phyloP scores from a whole-genome alignment of 2,888 invertebrate species.

The Phortica okadai region DNA sequence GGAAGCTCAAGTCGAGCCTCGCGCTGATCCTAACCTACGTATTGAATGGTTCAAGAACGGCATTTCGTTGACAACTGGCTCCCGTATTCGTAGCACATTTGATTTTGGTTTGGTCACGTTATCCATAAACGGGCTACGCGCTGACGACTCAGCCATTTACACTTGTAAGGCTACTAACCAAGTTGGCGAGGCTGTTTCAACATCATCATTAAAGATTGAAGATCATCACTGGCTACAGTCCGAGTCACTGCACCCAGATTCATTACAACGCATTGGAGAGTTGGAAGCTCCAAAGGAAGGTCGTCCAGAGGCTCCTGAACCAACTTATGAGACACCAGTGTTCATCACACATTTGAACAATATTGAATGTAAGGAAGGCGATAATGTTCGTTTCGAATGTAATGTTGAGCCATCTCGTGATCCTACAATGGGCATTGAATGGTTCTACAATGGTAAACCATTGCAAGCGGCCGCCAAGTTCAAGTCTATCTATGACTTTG shows the following conservation, averaged over 20 bases:
- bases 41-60: constrained; percentile 97
- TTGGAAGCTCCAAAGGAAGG: constrained; percentile 87
- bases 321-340: constrained; percentile 89
- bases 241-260: constrained; percentile 92
- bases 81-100: constrained; percentile 93
- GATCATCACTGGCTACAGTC: constrained; percentile 92
- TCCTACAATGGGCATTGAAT: constrained; percentile 93
- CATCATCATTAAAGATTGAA: constrained; percentile 91
- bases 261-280: constrained; percentile 89
- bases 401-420: constrained; percentile 94
- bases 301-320: constrained; percentile 84
- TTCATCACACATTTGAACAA: constrained; percentile 95
- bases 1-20: constrained; percentile 93
- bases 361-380: constrained; percentile 91
- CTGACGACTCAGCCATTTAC: constrained; percentile 96
- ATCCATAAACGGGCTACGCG: constrained; percentile 90
- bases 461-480: constrained; percentile 92
- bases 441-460: constrained; percentile 96
- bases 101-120: constrained; percentile 97
- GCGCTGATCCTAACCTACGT: constrained; percentile 90
- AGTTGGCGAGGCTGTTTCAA: constrained; percentile 95
- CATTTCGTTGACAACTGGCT: constrained; percentile 89
- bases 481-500: constrained; percentile 96
- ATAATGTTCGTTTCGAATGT: constrained; percentile 93
- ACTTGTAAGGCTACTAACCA: constrained; percentile 96